Conservation (phyloP, 2,113 vertebrate species). For the Raphicerus campestris region DNA sequence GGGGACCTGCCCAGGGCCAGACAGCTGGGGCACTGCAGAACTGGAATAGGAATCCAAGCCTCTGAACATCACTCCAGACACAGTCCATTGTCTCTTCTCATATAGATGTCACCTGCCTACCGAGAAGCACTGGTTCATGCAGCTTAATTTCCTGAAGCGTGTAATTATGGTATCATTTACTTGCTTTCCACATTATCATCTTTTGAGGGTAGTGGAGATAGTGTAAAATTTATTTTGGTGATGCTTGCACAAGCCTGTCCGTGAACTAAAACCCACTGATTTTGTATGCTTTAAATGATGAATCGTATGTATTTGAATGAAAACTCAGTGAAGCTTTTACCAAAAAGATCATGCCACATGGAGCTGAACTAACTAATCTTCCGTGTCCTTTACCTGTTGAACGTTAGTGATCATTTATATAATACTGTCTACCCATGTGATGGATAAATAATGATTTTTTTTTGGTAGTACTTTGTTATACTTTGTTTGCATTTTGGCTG, state of each 20-base stretch:
- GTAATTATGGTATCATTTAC: neutral
- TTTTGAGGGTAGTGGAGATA: neutral
- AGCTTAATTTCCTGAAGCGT: neutral
- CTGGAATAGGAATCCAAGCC: neutral
- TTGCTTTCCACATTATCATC: neutral
- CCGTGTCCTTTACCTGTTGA: neutral
- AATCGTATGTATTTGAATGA: neutral
- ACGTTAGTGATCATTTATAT: neutral
- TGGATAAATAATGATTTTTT: neutral
- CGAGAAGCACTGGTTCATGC: neutral
- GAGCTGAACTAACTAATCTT: neutral
- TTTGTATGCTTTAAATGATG: neutral
- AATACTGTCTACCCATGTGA: neutral
- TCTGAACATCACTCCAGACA: neutral
- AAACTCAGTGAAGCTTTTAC: neutral
- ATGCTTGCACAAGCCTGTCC: neutral
- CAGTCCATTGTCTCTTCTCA: neutral
- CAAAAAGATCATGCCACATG: neutral
- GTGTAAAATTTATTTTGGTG: constrained; percentile 9
- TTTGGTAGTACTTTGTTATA: neutral
- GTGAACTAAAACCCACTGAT: neutral
- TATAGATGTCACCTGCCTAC: neutral
- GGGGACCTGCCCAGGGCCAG: neutral
- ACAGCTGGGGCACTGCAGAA: neutral
- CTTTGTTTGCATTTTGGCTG: neutral